Base-by-base conservation (phyloP, 35 echinoderm and acorn worm species). In the Ophioderma brevispina region DNA sequence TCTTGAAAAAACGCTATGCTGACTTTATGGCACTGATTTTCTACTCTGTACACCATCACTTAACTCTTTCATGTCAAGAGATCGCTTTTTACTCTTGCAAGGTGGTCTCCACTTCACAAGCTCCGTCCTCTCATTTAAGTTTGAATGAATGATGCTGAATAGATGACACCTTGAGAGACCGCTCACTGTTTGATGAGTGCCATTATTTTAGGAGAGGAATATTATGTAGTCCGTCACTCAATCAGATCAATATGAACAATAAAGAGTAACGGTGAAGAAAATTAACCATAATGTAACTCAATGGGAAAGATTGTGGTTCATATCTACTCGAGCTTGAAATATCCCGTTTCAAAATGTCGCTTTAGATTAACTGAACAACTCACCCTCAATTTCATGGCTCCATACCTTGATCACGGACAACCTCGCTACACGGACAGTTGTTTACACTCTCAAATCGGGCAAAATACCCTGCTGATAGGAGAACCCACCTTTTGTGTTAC, bases 331-430 rank as follows among this genome's bases (percentile, higher is more conserved):
- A n/a, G n/a, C 17, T 31, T 46, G n/a, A 21, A 31, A 42, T 31
- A 84, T 37, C 38, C 15, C 19, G 28, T 84, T 31, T 32, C n/a
- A 5, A 84, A n/a, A n/a, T n/a, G n/a, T 19, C 39, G 55, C 43
- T 50, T n/a, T 4, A 5, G 25, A 55, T n/a, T 84, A 84, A 42
- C 8, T 6, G 43, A 42, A 84, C 25, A 84, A 55, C 39, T 84
- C 31, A 84, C 82, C 5, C 46, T 84, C 37, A 84, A 84, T 42
- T 84, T 46, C 36, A n/a, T n/a, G n/a, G n/a, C n/a, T n/a, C n/a
- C n/a, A n/a, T n/a, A n/a, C n/a, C n/a, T n/a, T n/a, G n/a, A n/a
- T n/a, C n/a, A n/a, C n/a, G n/a, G n/a, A n/a, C n/a, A n/a, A n/a
- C n/a, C n/a, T n/a, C n/a, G n/a, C n/a, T n/a, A n/a, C n/a, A n/a